Conservation (phyloP, 2,797 vertebrate species). For the Sphaeramia orbicularis region DNA sequence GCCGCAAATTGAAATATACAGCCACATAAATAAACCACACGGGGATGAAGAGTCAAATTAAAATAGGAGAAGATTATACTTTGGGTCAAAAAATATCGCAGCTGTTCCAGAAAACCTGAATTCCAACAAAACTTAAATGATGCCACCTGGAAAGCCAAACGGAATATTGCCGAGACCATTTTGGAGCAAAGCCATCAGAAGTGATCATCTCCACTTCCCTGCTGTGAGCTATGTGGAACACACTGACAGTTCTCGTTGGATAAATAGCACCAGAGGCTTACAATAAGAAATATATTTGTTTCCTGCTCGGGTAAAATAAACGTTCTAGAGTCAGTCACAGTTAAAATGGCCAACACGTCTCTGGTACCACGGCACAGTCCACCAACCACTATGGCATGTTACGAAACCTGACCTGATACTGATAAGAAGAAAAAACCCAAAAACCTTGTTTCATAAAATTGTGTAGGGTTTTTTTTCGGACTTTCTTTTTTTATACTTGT, state of each 20-base stretch:
- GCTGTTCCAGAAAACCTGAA: conserved; percentile 25
- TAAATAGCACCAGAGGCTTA: neutral
- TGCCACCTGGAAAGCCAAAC: conserved; percentile 21
- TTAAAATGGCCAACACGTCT: neutral
- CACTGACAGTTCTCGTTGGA: neutral
- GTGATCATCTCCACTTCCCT: neutral
- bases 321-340: neutral
- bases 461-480: neutral
- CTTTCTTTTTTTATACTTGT: neutral
- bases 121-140: conserved; percentile 32
- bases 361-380: too few relatives aligned
- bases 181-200: neutral
- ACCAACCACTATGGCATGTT: too few relatives aligned
- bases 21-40: conserved; percentile 40
- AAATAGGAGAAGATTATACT: conserved; percentile 25
- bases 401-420: neutral
- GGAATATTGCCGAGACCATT: neutral
- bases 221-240: conserved; percentile 2
- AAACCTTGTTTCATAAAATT: neutral
- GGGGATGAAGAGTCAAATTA: conserved; percentile 39
- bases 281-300: neutral
- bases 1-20: conserved; percentile 42
- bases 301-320: neutral
- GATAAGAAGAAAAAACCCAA: neutral
- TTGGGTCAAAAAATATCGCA: conserved; percentile 35